These are phyloP conservation scores for Dissostichus mawsoni DNA, from an alignment of 2,113 vertebrate genomes.

Conservation along the genomic window DNA sequence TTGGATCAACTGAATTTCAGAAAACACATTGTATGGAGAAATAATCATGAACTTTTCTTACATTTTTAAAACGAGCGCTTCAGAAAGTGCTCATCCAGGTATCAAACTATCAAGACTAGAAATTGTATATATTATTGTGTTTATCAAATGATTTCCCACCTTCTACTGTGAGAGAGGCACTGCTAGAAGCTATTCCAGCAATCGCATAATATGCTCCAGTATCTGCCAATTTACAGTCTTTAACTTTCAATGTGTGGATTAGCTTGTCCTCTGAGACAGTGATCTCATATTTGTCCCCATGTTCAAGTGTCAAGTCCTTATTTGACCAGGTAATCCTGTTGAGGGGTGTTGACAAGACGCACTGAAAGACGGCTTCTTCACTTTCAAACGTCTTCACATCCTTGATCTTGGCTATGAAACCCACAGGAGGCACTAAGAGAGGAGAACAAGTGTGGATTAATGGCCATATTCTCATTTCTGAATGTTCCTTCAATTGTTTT, in stretches of 20 bases:
- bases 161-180: slow-evolving; percentile 87
- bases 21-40: not conserved
- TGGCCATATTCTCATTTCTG: not conserved
- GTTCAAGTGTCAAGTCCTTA: slow-evolving; percentile 73
- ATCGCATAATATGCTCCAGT: slow-evolving; percentile 85
- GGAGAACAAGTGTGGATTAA: not conserved
- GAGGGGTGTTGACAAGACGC: slow-evolving; percentile 83
- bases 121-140: not conserved
- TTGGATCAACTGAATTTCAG: slow-evolving; percentile 62
- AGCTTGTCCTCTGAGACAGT: slow-evolving; percentile 85
- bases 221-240: slow-evolving; percentile 77
- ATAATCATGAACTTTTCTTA: not conserved
- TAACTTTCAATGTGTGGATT: slow-evolving; percentile 86
- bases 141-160: slow-evolving; percentile 74
- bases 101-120: not conserved
- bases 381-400: slow-evolving; percentile 80
- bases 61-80: not conserved
- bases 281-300: slow-evolving; percentile 84
- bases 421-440: slow-evolving; percentile 83
- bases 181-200: slow-evolving; percentile 83
- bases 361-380: slow-evolving; percentile 84
- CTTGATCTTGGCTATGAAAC: slow-evolving; percentile 77
- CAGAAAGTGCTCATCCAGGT: not conserved
- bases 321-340: slow-evolving; percentile 84
- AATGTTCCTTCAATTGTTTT: not conserved